Evolutionary conservation across 2,888 invertebrate species (phyloP), one percentile per base, ranked within the genome.

Genomic region (Syritta pipiens): DNA sequence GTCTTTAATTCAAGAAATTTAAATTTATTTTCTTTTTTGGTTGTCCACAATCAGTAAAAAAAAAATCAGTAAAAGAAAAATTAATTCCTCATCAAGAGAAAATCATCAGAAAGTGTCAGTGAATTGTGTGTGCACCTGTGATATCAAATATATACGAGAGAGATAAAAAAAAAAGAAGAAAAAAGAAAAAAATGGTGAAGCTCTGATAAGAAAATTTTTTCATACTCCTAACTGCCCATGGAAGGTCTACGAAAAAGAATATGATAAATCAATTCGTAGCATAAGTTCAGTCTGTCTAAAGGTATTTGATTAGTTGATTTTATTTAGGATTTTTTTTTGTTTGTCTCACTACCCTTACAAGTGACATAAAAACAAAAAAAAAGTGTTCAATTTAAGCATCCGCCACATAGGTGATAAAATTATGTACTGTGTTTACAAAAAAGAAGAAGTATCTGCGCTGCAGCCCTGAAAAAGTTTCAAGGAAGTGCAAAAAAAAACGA

Each of bases 201-300:
- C 22, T 51, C 32, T 51, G 53, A 40, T 55, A 40, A 55, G 40
- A 40, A 26, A 28, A 20, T 9, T 35, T 49, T 49, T 49, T 19
- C 2, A 40, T 5, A 19, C 3, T 19, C 19, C 19, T 17, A 17
- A 40, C 2, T 40, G 9, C 19, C 37, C 19, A 1, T 17, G n/a
- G 40, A 7, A 14, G 19, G 32, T 32, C 30, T 51, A n/a, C 1
- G 12, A 19, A 22, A 12, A 35, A 4, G 14, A 44, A 44, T 22
- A 12, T 51, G n/a, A 32, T 30, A 9, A 3, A n/a, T n/a, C n/a
- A n/a, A 37, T 37, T 37, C 37, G 17, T n/a, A n/a, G n/a, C 14
- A 37, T 37, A 17, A n/a, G n/a, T 4, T 17, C 17, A 14, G 37
- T 37, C 7, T 14, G 19, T 6, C 17, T 17, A 17, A 37, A 35